phyloP scores from a whole-genome alignment of 2,797 vertebrate genomes.

The Squalus acanthias region DNA sequence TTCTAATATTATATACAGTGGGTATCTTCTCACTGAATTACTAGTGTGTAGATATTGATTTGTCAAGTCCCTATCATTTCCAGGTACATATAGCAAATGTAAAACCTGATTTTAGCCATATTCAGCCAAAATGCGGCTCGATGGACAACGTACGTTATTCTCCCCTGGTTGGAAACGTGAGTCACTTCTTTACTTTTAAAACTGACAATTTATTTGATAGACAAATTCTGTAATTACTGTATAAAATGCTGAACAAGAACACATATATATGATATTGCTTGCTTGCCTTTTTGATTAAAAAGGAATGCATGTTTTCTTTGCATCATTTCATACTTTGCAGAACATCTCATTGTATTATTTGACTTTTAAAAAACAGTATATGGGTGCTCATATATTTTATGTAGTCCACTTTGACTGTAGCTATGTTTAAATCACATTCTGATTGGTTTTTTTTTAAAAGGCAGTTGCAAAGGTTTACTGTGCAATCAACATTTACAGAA shows the following conservation, averaged over 20 bases:
- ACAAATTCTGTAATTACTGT: constrained; percentile 3
- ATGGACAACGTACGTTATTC: constrained; percentile 62
- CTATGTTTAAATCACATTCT: neutral
- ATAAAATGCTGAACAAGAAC: constrained; percentile 9
- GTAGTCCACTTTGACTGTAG: neutral
- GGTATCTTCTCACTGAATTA: constrained; percentile 33
- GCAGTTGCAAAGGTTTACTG: neutral
- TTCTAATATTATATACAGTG: constrained; percentile 24
- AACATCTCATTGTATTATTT: neutral
- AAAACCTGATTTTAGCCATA: constrained; percentile 67
- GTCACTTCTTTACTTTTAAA: constrained; percentile 43
- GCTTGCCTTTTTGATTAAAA: neutral
- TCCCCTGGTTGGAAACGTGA: constrained; percentile 63
- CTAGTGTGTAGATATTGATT: constrained; percentile 36
- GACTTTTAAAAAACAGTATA: neutral
- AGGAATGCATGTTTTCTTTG: constrained; percentile 23
- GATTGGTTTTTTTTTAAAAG: neutral
- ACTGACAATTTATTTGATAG: neutral
- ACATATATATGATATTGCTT: neutral
- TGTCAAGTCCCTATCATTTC: constrained; percentile 46
- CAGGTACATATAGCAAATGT: constrained; percentile 64
- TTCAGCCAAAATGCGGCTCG: constrained; percentile 67
- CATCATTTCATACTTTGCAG: constrained; percentile 9
- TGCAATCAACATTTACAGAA: neutral
- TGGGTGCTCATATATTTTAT: neutral